Percentiles rank a stretch among this genome's conserved stretches.
These are phyloP conservation scores for Brachionus plicatilis DNA, from an alignment of 1,140 invertebrate species.

Conservation along the genomic window DNA sequence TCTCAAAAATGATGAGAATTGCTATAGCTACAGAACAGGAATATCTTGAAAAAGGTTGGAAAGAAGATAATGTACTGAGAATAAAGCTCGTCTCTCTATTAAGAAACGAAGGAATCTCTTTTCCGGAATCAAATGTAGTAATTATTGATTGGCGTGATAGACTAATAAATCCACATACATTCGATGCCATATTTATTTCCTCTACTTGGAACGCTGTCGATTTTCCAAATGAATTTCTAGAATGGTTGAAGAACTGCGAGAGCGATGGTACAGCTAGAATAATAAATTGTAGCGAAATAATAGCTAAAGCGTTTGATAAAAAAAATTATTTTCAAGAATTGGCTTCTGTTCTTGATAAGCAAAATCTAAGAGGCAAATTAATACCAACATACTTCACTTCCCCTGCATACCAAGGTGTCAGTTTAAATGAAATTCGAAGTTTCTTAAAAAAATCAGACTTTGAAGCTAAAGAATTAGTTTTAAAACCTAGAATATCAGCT, in stretches of 20 bases:
- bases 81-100: not conserved
- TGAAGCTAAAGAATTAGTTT: not conserved
- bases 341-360: not conserved
- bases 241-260: not conserved
- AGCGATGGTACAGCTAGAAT: not conserved
- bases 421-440: not conserved
- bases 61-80: not conserved
- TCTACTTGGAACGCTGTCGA: not conserved
- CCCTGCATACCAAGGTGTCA: not conserved
- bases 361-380: not conserved
- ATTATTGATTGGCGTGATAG: not conserved
- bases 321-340: not conserved
- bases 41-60: not conserved
- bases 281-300: not conserved
- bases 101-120: not conserved
- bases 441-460: not conserved
- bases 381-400: not conserved
- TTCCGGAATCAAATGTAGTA: not conserved
- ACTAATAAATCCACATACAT: not conserved
- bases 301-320: not conserved
- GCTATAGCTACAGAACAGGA: not conserved
- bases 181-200: not conserved
- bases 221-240: not conserved
- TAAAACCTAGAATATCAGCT: not conserved
- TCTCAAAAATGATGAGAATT: not conserved